Percentiles rank a stretch among this genome's conserved stretches.
Conservation (phyloP, 2,888 invertebrate genomes). For the Zaprionus lineosus region DNA sequence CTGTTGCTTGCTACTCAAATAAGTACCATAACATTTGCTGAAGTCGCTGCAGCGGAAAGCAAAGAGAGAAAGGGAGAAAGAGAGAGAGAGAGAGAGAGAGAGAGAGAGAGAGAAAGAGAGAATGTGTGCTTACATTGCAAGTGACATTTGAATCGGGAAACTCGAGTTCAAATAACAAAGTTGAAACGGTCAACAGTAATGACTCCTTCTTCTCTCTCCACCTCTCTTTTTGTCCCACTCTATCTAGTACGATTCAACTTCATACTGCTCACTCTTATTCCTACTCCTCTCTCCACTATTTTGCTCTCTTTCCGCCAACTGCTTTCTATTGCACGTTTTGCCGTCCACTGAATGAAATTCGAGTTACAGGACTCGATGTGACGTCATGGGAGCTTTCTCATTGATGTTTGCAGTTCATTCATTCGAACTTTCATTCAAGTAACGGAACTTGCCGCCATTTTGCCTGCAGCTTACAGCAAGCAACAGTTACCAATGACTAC, state of each 20-base stretch:
- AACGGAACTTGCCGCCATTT: slow-evolving; percentile 48
- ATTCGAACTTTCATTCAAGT: slow-evolving; percentile 22
- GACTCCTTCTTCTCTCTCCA: slow-evolving; percentile 4
- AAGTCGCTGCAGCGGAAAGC: slow-evolving; percentile 8
- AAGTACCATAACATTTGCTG: background rate
- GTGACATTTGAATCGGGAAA: slow-evolving; percentile 43
- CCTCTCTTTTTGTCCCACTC: background rate
- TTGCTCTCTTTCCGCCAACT: background rate
- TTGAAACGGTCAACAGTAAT: slow-evolving; percentile 29
- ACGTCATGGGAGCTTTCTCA: slow-evolving; percentile 65
- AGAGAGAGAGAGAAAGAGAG: too few species aligned
- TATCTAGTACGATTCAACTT: too few species aligned
- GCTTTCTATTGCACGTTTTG: too few species aligned
- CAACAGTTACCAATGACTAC: slow-evolving; percentile 44
- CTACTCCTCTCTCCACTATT: slow-evolving; percentile 1
- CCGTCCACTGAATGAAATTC: slow-evolving; percentile 36
- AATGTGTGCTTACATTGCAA: too few species aligned
- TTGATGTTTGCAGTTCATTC: slow-evolving; percentile 52
- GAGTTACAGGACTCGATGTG: slow-evolving; percentile 6
- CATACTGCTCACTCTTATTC: slow-evolving; percentile 1
- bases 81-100: too few species aligned
- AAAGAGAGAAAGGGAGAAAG: too few species aligned
- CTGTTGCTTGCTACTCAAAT: slow-evolving; percentile 38
- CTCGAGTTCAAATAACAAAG: slow-evolving; percentile 49
- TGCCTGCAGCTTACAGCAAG: slow-evolving; percentile 9